Base-by-base conservation (phyloP, 2,888 invertebrate genomes). In the Ypsolopha sequella region DNA sequence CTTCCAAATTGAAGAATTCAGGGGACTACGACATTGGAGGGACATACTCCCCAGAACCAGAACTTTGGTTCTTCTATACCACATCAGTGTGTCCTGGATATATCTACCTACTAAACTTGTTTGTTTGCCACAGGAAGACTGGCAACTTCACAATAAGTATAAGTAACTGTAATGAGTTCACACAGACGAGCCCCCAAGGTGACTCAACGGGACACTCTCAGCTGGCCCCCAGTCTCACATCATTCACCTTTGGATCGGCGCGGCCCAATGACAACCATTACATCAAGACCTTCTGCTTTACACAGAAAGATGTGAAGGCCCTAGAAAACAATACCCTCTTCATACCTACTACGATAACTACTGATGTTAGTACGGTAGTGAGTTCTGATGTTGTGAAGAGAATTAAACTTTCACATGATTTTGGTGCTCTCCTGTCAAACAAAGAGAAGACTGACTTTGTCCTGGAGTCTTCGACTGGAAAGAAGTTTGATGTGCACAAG, bases 41-140 rank as follows among this genome's bases (percentile, higher is more conserved):
- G 34, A 75, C 77, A 36, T 77, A 75, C 51, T 59, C 59, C 1
- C 53, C 59, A 1, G 61, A 64, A 6, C 60, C 80, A 8, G 80
- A 82, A 4, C 59, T 80, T 10, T 84, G 81, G 81, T 86, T 86
- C 55, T 79, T 70, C 51, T 75, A 58, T 33, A 66, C 70, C 39
- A 73, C 75, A 2, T 67, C 75, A 4, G 41, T 60, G 6, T 73
- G 71, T 48, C 74, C 73, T 6, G 73, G 70, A 7, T 53, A 63
- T 39, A 76, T 68, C 51, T 62, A 65, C 43, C 54, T 85, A 45
- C 59, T 86, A 0, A 82, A 73, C 56, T 56, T 86, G 50, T 84
- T 80, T 67, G 73, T 79, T 0, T 67, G 72, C 48, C 65, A 76
- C 47, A 69, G 76, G 53, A 69, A 62, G 52, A 54, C 63, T 8